Conservation (phyloP, 2,888 invertebrate species). For the Molanna angustata region DNA sequence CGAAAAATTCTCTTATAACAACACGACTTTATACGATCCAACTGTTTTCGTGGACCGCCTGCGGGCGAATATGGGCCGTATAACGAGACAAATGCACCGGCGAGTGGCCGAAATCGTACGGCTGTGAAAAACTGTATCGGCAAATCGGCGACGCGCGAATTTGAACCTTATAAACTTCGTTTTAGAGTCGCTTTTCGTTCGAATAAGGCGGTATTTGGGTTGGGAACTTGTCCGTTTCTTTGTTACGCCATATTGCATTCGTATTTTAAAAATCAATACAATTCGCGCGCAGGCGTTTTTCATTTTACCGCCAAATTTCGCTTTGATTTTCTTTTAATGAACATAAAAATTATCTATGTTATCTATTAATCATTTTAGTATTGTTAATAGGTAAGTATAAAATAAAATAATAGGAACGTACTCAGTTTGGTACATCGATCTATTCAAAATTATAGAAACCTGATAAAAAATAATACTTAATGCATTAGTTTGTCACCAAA, state of each 20-base stretch:
- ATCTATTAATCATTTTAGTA: too few relatives aligned
- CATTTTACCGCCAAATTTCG: constrained; percentile 5
- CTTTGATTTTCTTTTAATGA: not conserved
- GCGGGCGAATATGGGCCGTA: constrained; percentile 6
- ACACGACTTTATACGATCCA: too few relatives aligned
- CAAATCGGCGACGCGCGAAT: too few relatives aligned
- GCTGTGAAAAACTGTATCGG: not conserved
- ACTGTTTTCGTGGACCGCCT: not conserved
- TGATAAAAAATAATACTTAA: too few relatives aligned
- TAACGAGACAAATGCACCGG: constrained; percentile 1
- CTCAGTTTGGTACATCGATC: too few relatives aligned
- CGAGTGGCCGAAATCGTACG: not conserved
- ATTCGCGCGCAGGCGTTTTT: constrained; percentile 17
- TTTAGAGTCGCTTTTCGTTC: not conserved
- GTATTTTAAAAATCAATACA: constrained; percentile 19
- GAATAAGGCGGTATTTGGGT: not conserved
- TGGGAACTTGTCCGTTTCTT: not conserved
- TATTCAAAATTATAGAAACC: too few relatives aligned
- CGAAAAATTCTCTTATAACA: too few relatives aligned
- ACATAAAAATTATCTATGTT: too few relatives aligned
- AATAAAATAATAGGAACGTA: too few relatives aligned
- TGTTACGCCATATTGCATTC: constrained; percentile 19
- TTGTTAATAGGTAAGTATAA: too few relatives aligned
- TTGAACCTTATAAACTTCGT: too few relatives aligned
- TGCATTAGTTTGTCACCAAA: too few relatives aligned